Base-by-base conservation (phyloP, 2,113 vertebrate species). In the Asarcornis scutulata region DNA sequence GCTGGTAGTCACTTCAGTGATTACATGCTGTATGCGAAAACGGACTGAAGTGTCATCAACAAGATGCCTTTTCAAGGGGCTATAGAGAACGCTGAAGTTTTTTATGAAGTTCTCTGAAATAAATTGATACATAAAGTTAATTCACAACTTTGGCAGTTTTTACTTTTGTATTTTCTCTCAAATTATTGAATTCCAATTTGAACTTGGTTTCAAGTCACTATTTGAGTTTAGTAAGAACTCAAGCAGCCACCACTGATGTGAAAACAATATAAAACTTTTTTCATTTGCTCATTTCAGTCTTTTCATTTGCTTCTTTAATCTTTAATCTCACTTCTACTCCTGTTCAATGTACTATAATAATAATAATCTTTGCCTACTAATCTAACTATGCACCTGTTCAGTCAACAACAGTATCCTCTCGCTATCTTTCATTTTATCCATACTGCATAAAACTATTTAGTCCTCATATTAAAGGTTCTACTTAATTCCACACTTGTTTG, bases 31-130 rank as follows among this genome's bases (percentile, higher is more conserved):
- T 25, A 93, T 76, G 2, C 59, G 89, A 21, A 93, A 82, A 36
- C 83, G 92, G 59, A 83, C 82, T 74, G 97, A 95, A 60, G 95
- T 58, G 31, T 98, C 97, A 77, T 98, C 98, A n/a, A 99, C 98
- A 81, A 99, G 98, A 88, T 99, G 98, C 95, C 99, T 98, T 97
- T 98, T 98, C 96, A 99, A 95, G 56, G 98, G 98, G 95, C 98
- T 99, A 98, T 99, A 98, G 25, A 98, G 97, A 92, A 98, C 26
- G 7, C 99, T 99, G 98, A 99, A 99, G 98, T 99, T 99, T 97
- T 98, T 97, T 62, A 99, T 99, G 98, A 99, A 99, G 94, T 95
- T 97, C 97, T 99, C 99, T 99, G 96, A 83, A 98, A 96, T 68
- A 36, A 90, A 95, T 42, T 59, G 63, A 86, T 44, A 97, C 3